Conservation (phyloP, 2,113 vertebrate species). For the Poecile atricapillus region DNA sequence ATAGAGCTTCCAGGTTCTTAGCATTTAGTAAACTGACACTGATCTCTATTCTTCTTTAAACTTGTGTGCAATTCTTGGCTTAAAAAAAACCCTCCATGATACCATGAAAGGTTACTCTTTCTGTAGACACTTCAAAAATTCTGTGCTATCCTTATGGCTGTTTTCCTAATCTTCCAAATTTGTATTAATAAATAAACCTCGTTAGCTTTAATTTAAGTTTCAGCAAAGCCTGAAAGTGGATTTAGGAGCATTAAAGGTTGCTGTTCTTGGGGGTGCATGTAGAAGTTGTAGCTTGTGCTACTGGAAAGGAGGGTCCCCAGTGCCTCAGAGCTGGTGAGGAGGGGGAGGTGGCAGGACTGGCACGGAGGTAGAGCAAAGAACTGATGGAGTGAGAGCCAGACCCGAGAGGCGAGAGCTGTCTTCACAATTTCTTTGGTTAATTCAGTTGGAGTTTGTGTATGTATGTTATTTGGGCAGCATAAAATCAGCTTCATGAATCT, state of each 20-base stretch:
- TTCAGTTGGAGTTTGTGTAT: background rate
- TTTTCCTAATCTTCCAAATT: background rate
- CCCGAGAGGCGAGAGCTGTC: background rate
- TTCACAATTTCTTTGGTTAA: background rate
- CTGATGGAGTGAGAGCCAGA: background rate
- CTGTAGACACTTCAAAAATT: background rate
- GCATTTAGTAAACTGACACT: constrained; percentile 75
- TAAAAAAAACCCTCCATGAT: background rate
- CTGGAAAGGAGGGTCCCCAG: background rate
- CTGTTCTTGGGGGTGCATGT: rapidly evolving
- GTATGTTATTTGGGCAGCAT: background rate
- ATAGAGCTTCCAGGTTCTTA: constrained; percentile 69
- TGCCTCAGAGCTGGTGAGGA: background rate
- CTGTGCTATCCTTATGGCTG: background rate
- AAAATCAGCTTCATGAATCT: background rate
- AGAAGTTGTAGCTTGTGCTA: background rate
- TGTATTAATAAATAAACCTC: background rate
- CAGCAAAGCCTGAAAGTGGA: background rate
- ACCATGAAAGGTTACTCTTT: constrained; percentile 24
- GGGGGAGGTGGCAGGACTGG: background rate
- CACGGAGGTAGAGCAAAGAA: rapidly evolving
- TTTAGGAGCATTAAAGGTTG: background rate
- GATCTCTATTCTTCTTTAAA: constrained; percentile 72
- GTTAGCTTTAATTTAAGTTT: background rate
- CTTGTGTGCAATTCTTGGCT: constrained; percentile 38